Evolutionary conservation across 2,888 invertebrate genomes (phyloP).

Genomic region (Apotomis turbidana): DNA sequence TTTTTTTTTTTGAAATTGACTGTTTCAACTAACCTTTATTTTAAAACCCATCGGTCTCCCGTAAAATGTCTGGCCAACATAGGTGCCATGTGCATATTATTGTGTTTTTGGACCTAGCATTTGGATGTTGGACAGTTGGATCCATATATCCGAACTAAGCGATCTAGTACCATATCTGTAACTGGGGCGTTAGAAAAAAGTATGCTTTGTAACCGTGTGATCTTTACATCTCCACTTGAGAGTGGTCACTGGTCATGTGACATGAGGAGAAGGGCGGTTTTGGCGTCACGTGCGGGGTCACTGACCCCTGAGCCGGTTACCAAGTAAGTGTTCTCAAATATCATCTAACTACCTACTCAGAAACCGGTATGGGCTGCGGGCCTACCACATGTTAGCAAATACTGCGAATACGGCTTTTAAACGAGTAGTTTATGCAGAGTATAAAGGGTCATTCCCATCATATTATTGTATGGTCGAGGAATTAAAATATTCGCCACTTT

Average conservation of each 20-base stretch:
- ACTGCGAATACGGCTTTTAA: background rate
- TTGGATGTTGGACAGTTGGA: no score
- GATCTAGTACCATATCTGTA: background rate
- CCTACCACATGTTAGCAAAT: background rate
- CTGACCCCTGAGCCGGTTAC: constrained; percentile 19
- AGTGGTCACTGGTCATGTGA: constrained; percentile 19
- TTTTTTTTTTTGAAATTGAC: no score
- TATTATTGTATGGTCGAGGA: no score
- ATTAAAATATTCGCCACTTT: no score
- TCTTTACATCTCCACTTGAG: background rate
- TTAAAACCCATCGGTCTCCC: no score
- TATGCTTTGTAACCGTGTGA: constrained; percentile 12
- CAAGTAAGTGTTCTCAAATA: constrained; percentile 1
- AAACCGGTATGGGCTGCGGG: background rate
- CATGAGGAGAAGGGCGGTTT: constrained; percentile 19
- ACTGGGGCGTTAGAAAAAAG: background rate
- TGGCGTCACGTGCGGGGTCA: constrained; percentile 8
- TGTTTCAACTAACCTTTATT: no score
- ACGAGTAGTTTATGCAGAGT: background rate
- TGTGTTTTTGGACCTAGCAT: no score
- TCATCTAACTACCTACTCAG: background rate
- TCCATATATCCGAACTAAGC: no score
- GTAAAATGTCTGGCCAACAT: no score
- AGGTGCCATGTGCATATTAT: no score
- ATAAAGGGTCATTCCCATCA: no score